These are phyloP conservation scores for Neolamprologus ventralis DNA, from an alignment of 2,113 vertebrate genomes.

Conservation along the genomic window DNA sequence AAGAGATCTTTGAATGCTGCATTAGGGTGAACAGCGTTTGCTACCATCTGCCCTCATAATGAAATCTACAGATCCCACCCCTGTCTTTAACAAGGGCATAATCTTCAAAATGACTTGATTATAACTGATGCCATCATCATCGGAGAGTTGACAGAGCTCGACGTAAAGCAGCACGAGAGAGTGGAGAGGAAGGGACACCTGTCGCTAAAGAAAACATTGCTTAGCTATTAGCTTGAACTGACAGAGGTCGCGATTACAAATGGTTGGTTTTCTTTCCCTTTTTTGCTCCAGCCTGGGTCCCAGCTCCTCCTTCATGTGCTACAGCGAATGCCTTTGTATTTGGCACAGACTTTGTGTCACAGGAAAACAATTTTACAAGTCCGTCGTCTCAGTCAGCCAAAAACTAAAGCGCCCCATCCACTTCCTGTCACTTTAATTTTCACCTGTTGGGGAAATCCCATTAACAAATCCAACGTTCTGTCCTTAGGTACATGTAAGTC, in stretches of 20 bases:
- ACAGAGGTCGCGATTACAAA: background rate
- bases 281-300: background rate
- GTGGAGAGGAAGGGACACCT: background rate
- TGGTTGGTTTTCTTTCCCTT: background rate
- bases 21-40: background rate
- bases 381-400: background rate
- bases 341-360: background rate
- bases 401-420: background rate
- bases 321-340: background rate
- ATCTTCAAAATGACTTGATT: background rate
- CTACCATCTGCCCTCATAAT: background rate
- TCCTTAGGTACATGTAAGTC: background rate
- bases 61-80: background rate
- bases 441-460: background rate
- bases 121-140: background rate
- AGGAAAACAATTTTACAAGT: background rate
- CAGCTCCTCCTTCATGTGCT: background rate
- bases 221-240: background rate
- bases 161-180: background rate
- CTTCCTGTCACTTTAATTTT: background rate
- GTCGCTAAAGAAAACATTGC: background rate
- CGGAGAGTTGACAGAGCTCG: background rate
- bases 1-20: background rate
- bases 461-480: background rate
- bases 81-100: background rate